phyloP scores from a whole-genome alignment of 2,888 invertebrate species.

The Tubulanus polymorphus region DNA sequence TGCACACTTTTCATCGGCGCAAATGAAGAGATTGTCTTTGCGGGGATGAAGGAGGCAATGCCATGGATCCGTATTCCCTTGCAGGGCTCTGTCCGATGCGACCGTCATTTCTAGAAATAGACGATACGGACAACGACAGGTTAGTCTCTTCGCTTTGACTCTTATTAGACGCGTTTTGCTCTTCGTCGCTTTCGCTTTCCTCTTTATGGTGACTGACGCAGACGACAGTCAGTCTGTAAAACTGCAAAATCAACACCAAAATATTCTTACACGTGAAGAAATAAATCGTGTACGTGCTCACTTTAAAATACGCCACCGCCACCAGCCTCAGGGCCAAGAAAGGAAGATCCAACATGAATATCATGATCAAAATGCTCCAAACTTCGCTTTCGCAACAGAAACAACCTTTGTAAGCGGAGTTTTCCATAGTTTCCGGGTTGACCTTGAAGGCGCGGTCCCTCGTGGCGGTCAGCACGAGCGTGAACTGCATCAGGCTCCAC shows the following conservation, averaged over 20 bases:
- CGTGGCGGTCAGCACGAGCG: slow-evolving; percentile 46
- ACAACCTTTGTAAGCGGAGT: neutral
- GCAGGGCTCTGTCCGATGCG: too few species aligned
- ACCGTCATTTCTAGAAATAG: too few species aligned
- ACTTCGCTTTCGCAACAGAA: slow-evolving; percentile 42
- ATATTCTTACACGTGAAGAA: slow-evolving; percentile 46
- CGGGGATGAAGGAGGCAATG: too few species aligned
- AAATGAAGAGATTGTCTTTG: too few species aligned
- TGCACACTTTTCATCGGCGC: too few species aligned
- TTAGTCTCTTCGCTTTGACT: neutral
- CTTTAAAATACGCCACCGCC: slow-evolving; percentile 31
- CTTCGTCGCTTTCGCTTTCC: neutral
- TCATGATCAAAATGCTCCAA: slow-evolving; percentile 54
- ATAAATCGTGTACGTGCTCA: slow-evolving; percentile 42
- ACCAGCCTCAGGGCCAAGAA: slow-evolving; percentile 47
- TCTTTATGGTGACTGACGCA: slow-evolving; percentile 9
- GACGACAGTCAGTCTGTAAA: slow-evolving; percentile 33
- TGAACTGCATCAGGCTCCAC: slow-evolving; percentile 47
- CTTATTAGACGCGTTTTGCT: neutral
- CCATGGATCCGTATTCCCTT: too few species aligned
- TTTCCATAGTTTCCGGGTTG: neutral
- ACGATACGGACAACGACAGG: too few species aligned
- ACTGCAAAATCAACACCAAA: slow-evolving; percentile 31
- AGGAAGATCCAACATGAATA: slow-evolving; percentile 55
- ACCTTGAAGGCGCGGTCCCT: neutral